Evolutionary conservation across 2,888 invertebrate species (phyloP).

Genomic region (Cosmia pyralina): DNA sequence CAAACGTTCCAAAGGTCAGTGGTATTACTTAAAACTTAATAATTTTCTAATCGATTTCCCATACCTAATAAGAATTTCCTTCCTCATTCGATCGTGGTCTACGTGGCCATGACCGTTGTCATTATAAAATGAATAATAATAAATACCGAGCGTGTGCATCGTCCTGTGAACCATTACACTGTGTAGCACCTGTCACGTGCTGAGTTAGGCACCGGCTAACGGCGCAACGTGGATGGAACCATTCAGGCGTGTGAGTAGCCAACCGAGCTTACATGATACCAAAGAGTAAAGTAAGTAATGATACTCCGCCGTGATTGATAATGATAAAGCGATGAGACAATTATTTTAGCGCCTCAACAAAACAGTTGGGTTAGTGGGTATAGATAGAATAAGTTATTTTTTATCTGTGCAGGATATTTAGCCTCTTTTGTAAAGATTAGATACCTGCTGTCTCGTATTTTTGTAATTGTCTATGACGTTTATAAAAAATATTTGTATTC

Average conservation of each 20-base stretch:
- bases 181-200: constrained; percentile 41
- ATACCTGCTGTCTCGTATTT: not conserved
- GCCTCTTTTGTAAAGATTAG: constrained; percentile 28
- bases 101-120: constrained; percentile 19
- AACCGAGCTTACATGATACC: constrained; percentile 7
- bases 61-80: constrained; percentile 32
- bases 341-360: not conserved
- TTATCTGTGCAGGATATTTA: not conserved
- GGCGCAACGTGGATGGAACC: constrained; percentile 36
- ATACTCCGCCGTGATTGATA: constrained; percentile 30
- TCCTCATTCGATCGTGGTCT: constrained; percentile 23
- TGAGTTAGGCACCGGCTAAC: constrained; percentile 12
- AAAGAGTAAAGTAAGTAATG: no score
- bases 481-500: constrained; percentile 48
- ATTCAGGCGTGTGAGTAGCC: constrained; percentile 21
- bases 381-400: no score
- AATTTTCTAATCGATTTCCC: constrained; percentile 19
- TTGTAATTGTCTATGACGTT: constrained; percentile 20
- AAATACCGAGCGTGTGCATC: constrained; percentile 37
- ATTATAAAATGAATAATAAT: constrained; percentile 39
- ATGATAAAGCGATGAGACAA: constrained; percentile 15
- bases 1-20: not conserved
- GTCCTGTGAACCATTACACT: constrained; percentile 30
- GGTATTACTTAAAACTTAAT: not conserved
- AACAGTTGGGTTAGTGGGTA: not conserved